A percentile compares a stretch with the other conserved stretches of the same genome.
These are phyloP conservation scores for Rapana venosa DNA, from an alignment of 2,888 invertebrate genomes.

Conservation along the genomic window DNA sequence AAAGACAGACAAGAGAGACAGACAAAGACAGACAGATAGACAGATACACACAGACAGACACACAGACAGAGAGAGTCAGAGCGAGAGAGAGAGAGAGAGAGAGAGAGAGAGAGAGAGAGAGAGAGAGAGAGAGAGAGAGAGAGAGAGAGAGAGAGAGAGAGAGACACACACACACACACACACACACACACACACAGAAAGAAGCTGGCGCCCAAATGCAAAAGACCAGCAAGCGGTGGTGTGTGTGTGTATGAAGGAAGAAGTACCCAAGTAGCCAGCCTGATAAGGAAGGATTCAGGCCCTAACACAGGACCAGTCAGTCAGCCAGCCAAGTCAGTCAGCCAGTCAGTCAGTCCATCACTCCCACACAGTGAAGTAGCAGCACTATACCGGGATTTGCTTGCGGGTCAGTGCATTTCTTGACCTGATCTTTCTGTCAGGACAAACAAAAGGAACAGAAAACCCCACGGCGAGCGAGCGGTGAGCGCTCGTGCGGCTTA, in stretches of 20 bases:
- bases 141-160: neutral
- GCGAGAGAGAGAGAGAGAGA: neutral
- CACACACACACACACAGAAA: neutral
- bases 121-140: neutral
- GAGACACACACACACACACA: neutral
- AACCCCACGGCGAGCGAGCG: neutral
- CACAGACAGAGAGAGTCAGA: neutral
- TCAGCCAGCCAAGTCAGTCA: no score
- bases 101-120: slow-evolving; percentile 19
- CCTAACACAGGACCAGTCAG: neutral
- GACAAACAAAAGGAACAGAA: neutral
- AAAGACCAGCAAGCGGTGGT: no score
- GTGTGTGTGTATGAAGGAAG: no score
- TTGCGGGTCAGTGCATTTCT: slow-evolving; percentile 31
- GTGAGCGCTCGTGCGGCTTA: neutral
- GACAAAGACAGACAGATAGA: neutral
- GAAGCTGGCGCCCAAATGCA: neutral
- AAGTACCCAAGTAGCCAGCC: neutral
- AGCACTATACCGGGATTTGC: neutral
- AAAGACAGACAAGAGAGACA: neutral
- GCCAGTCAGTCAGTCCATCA: no score
- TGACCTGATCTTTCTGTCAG: neutral
- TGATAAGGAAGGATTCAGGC: neutral
- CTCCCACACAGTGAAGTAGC: no score
- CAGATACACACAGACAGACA: no score